phyloP scores from a whole-genome alignment of 2,888 invertebrate species.

The Eremobia ochroleuca region DNA sequence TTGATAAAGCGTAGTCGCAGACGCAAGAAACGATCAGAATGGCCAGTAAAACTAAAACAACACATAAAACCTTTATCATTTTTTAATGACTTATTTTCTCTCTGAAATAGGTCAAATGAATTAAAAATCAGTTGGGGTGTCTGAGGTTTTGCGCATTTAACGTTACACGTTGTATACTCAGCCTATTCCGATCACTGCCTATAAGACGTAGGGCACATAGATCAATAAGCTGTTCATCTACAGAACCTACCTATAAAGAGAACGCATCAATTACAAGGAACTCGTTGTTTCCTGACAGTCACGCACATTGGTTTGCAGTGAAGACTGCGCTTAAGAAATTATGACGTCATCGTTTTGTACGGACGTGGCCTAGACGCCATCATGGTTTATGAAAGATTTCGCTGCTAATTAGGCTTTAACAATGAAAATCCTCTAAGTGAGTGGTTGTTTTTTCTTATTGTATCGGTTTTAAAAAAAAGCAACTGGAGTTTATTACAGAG shows the following conservation, averaged over 20 bases:
- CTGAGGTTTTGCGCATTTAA: too few relatives aligned
- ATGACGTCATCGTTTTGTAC: conserved; percentile 28
- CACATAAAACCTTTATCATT: too few relatives aligned
- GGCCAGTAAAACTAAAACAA: too few relatives aligned
- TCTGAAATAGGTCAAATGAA: too few relatives aligned
- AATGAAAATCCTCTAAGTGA: background rate
- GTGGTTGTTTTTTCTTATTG: background rate
- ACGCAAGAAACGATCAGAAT: too few relatives aligned
- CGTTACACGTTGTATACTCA: too few relatives aligned
- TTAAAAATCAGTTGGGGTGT: too few relatives aligned
- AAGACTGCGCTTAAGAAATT: conserved; percentile 38
- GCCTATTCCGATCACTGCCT: too few relatives aligned
- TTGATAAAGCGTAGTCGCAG: too few relatives aligned
- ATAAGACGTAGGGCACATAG: conserved; percentile 8
- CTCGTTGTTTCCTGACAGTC: conserved; percentile 42
- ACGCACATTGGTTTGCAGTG: conserved; percentile 46
- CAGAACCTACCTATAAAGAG: conserved; percentile 8
- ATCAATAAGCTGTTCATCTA: conserved; percentile 18
- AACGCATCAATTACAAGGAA: conserved; percentile 44
- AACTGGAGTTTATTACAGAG: background rate
- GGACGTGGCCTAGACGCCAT: background rate
- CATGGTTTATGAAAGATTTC: background rate
- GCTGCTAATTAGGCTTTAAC: background rate
- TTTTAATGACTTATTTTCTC: too few relatives aligned
- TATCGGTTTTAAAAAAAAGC: background rate